phyloP scores from a whole-genome alignment of 2,888 invertebrate species.

The Pterostichus niger region DNA sequence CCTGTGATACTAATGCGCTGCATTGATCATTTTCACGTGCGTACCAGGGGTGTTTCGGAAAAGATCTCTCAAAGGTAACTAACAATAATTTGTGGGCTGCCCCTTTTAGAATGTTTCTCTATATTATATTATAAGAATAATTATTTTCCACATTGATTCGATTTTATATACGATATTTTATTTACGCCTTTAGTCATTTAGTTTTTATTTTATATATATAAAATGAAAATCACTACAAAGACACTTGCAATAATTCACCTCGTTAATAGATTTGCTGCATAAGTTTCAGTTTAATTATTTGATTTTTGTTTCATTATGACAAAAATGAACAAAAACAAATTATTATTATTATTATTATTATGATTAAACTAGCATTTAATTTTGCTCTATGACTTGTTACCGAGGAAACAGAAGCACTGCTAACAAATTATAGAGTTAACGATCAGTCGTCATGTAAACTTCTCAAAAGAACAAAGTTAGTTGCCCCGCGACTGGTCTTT shows the following conservation, averaged over 20 bases:
- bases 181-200: slow-evolving; percentile 68
- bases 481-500: slow-evolving; percentile 85
- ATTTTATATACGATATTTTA: slow-evolving; percentile 66
- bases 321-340: slow-evolving; percentile 57
- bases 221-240: slow-evolving; percentile 74
- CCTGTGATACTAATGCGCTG: slow-evolving; percentile 75
- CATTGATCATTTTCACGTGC: slow-evolving; percentile 80
- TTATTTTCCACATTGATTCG: slow-evolving; percentile 70
- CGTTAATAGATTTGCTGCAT: slow-evolving; percentile 77
- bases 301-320: slow-evolving; percentile 67
- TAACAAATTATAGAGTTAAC: slow-evolving; percentile 68
- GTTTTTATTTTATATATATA: slow-evolving; percentile 65
- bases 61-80: slow-evolving; percentile 97
- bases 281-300: slow-evolving; percentile 69
- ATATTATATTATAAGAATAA: slow-evolving; percentile 71
- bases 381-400: slow-evolving; percentile 68
- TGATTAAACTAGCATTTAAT: slow-evolving; percentile 61
- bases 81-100: slow-evolving; percentile 78
- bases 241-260: slow-evolving; percentile 76
- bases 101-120: slow-evolving; percentile 77
- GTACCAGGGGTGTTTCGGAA: slow-evolving; percentile 95
- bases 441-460: slow-evolving; percentile 66
- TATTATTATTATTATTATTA: slow-evolving; percentile 40
- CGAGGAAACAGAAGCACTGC: slow-evolving; percentile 65
- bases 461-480: slow-evolving; percentile 76